These are phyloP conservation scores for Lagodon rhomboides DNA, from an alignment of 2,797 vertebrate genomes.

Conservation along the genomic window DNA sequence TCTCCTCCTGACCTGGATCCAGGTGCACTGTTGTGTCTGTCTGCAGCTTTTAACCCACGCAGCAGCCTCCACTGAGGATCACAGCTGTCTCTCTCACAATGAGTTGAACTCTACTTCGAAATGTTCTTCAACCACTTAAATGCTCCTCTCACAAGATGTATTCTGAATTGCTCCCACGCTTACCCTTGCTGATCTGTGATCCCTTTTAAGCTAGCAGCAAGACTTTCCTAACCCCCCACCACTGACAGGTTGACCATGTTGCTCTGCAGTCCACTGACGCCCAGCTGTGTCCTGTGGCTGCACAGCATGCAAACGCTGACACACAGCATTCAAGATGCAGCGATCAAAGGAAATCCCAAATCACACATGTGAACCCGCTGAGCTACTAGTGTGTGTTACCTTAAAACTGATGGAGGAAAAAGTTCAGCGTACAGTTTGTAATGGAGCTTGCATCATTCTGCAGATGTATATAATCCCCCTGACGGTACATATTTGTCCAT, in stretches of 20 bases:
- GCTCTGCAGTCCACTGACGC: constrained; percentile 11
- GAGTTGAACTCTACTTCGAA: background rate
- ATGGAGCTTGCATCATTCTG: background rate
- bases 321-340: background rate
- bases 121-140: background rate
- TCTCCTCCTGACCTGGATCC: background rate
- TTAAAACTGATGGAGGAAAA: background rate
- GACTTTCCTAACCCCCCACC: background rate
- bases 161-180: background rate
- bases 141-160: background rate
- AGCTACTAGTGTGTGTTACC: background rate
- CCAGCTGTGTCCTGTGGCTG: constrained; percentile 9
- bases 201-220: constrained; percentile 25
- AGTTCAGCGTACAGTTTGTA: background rate
- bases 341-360: constrained; percentile 18
- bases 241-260: constrained; percentile 5
- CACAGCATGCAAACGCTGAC: constrained; percentile 17
- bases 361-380: background rate
- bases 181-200: constrained; percentile 1
- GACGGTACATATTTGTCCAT: background rate
- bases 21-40: background rate
- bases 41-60: background rate
- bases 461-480: background rate
- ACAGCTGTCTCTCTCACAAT: background rate
- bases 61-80: background rate